Conservation (phyloP, 2,888 invertebrate species). For the Macrophya alboannulata region DNA sequence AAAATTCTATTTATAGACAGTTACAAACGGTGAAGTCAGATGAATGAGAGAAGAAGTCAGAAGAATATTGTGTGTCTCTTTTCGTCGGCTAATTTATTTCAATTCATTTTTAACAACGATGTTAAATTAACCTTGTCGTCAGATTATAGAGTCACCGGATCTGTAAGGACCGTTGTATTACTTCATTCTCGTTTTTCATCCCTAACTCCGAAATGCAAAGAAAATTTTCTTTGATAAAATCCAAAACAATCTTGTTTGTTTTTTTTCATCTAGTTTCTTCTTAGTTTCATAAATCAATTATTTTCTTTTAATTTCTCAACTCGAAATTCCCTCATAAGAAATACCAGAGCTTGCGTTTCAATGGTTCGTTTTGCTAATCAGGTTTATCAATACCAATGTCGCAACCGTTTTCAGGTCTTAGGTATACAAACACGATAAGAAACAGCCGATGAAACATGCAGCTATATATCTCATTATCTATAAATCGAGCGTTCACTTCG, state of each 20-base stretch:
- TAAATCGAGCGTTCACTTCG: neutral
- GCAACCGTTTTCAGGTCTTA: constrained; percentile 9
- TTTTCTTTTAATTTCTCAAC: neutral
- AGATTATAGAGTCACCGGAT: neutral
- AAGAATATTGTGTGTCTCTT: neutral
- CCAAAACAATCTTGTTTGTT: no score
- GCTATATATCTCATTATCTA: constrained; percentile 18
- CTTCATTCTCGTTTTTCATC: neutral
- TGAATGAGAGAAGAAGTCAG: neutral
- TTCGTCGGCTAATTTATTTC: constrained; percentile 28
- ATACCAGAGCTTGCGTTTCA: neutral
- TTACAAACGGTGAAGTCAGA: constrained; percentile 2
- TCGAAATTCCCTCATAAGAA: neutral
- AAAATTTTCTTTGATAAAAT: neutral
- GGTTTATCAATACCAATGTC: neutral
- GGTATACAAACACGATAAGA: neutral
- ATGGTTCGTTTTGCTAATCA: neutral
- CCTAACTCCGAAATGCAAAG: neutral
- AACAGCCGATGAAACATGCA: neutral
- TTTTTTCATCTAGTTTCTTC: neutral
- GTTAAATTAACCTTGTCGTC: constrained; percentile 31
- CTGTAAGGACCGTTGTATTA: constrained; percentile 6
- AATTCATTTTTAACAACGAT: constrained; percentile 39
- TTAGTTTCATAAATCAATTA: neutral
- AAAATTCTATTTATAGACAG: neutral